These are phyloP conservation scores for Lordiphosa stackelbergi DNA, from an alignment of 1,140 invertebrate species.

Conservation along the genomic window DNA sequence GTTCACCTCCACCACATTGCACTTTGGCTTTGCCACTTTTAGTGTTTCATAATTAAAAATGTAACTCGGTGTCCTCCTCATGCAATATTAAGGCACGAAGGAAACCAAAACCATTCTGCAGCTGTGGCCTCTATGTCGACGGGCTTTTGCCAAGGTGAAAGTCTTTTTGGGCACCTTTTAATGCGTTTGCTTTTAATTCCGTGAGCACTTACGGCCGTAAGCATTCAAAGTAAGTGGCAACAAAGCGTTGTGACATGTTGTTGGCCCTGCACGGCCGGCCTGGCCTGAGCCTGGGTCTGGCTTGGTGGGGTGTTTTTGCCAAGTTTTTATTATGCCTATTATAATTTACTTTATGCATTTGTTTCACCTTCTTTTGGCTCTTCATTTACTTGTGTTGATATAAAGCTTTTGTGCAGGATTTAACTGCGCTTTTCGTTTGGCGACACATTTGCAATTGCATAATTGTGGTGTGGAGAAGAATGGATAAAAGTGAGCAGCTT, in stretches of 20 bases:
- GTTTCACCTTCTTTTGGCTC: slow-evolving; percentile 19
- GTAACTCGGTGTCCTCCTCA: slow-evolving; percentile 63
- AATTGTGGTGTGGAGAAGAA: slow-evolving; percentile 44
- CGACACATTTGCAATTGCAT: slow-evolving; percentile 49
- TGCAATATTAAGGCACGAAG: slow-evolving; percentile 69
- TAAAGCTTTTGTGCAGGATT: slow-evolving; percentile 37
- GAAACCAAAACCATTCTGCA: slow-evolving; percentile 32
- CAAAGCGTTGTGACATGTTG: slow-evolving; percentile 55
- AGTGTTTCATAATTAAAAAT: slow-evolving; percentile 77
- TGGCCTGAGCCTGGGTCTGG: background rate
- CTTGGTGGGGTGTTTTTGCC: slow-evolving; percentile 32
- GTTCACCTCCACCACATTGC: slow-evolving; percentile 52
- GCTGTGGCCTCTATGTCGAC: slow-evolving; percentile 60
- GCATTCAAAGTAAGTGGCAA: slow-evolving; percentile 53
- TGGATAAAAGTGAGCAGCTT: no score
- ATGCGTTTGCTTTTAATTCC: slow-evolving; percentile 75
- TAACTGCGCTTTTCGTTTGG: slow-evolving; percentile 27
- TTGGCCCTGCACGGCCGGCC: slow-evolving; percentile 15
- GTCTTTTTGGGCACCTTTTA: slow-evolving; percentile 74
- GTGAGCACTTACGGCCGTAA: slow-evolving; percentile 62
- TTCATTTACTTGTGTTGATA: slow-evolving; percentile 14
- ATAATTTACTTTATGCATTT: slow-evolving; percentile 74
- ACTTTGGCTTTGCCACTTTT: slow-evolving; percentile 76
- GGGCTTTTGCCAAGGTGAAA: slow-evolving; percentile 65
- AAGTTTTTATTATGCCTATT: slow-evolving; percentile 71